Evolutionary conservation across 2,888 invertebrate genomes (phyloP).

Genomic region (Hylaea fasciaria): DNA sequence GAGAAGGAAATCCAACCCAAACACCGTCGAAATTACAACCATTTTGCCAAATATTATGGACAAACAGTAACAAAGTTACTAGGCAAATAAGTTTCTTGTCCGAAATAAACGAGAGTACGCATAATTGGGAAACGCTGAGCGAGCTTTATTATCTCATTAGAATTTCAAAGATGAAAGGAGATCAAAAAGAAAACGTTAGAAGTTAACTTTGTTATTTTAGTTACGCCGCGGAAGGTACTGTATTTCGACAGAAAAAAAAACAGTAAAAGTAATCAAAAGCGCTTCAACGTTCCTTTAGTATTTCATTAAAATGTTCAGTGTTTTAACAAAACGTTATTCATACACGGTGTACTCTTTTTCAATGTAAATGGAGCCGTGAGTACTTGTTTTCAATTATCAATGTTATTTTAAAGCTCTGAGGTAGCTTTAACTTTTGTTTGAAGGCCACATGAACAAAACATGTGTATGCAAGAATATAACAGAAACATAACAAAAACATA

Average conservation of each 20-base stretch:
- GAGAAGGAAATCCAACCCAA: background rate
- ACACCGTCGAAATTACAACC: background rate
- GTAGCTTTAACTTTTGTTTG: no score
- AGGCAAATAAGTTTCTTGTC: slow-evolving; percentile 16
- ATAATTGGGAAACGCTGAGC: slow-evolving; percentile 19
- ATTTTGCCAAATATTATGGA: background rate
- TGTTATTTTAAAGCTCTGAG: background rate
- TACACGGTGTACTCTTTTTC: slow-evolving; percentile 1
- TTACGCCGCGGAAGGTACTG: background rate
- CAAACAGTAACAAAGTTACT: background rate
- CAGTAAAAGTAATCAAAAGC: background rate
- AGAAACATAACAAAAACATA: no score
- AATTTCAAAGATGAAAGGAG: slow-evolving; percentile 23
- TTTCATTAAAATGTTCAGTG: slow-evolving; percentile 11
- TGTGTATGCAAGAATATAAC: no score
- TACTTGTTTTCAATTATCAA: background rate
- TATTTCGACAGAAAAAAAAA: background rate
- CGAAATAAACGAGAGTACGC: slow-evolving; percentile 19
- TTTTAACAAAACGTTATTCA: background rate
- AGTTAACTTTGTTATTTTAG: slow-evolving; percentile 9
- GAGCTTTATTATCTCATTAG: slow-evolving; percentile 19
- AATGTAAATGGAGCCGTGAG: background rate
- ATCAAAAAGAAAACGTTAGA: slow-evolving; percentile 15
- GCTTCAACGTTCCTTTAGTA: background rate
- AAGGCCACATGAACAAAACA: background rate